Percentiles rank a stretch among this genome's conserved stretches.
Conservation (phyloP, 2,888 invertebrate genomes). For the Tenthredo livida region DNA sequence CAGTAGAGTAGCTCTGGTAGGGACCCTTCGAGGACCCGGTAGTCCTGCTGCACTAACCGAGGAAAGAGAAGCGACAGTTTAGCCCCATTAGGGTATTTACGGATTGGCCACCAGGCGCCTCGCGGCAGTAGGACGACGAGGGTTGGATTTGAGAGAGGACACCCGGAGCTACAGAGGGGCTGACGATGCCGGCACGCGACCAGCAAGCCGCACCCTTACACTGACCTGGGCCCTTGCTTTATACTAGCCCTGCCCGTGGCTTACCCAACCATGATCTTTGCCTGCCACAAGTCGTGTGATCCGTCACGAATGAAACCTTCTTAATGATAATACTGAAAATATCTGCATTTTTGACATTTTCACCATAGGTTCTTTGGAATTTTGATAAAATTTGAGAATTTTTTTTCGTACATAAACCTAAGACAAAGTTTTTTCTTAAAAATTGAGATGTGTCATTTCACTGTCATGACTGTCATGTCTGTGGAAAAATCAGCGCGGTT, state of each 20-base stretch:
- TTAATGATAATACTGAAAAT: background rate
- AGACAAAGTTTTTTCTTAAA: background rate
- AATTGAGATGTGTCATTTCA: background rate
- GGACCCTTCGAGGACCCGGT: constrained; percentile 25
- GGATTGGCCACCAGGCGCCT: constrained; percentile 67
- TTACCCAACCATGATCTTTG: constrained; percentile 28
- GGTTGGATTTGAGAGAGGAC: constrained; percentile 53
- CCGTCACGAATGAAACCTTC: background rate
- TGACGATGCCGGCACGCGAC: constrained; percentile 69
- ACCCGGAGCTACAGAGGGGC: constrained; percentile 53
- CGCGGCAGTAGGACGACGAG: constrained; percentile 54
- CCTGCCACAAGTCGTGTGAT: background rate
- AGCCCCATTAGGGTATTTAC: constrained; percentile 75
- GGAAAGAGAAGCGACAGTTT: constrained; percentile 71
- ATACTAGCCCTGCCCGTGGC: constrained; percentile 18
- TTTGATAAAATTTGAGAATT: background rate
- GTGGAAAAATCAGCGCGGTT: background rate
- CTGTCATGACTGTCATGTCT: background rate
- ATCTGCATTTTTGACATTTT: background rate
- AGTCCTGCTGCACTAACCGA: constrained; percentile 36
- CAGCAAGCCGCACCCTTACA: constrained; percentile 52
- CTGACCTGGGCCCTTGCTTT: constrained; percentile 13
- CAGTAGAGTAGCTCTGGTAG: constrained; percentile 19
- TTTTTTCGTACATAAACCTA: too few species aligned
- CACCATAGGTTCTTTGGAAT: too few species aligned